These are phyloP conservation scores for Lycaena phlaeas DNA, from an alignment of 2,888 invertebrate genomes.

Conservation along the genomic window DNA sequence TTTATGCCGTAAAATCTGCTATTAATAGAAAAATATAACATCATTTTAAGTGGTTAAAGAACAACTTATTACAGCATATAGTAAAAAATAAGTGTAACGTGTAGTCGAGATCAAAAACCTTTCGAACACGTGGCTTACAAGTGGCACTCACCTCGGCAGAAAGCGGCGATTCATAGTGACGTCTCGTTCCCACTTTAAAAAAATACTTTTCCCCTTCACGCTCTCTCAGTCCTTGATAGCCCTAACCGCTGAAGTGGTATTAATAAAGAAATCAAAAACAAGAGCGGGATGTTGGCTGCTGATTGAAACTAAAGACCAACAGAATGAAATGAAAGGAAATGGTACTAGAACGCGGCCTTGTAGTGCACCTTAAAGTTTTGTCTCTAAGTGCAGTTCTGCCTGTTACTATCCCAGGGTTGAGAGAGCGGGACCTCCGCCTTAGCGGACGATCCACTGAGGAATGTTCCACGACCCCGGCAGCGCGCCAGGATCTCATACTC, in stretches of 20 bases:
- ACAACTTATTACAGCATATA: no score
- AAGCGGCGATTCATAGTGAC: constrained; percentile 54
- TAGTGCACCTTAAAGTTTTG: constrained; percentile 12
- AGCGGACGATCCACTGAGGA: constrained; percentile 66
- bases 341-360: constrained; percentile 12
- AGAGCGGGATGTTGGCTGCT: not conserved
- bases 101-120: constrained; percentile 6
- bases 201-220: constrained; percentile 48
- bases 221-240: constrained; percentile 62
- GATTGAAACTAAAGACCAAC: not conserved
- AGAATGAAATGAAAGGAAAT: not conserved
- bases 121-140: constrained; percentile 60
- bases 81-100: constrained; percentile 2
- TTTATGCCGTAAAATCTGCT: no score
- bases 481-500: constrained; percentile 56
- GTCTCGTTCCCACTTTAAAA: constrained; percentile 69
- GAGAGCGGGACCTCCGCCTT: constrained; percentile 68
- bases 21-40: no score
- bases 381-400: constrained; percentile 29
- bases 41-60: no score
- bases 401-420: constrained; percentile 43
- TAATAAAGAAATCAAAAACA: constrained; percentile 12
- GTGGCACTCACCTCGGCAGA: constrained; percentile 63
- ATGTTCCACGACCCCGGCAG: constrained; percentile 56
- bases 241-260: constrained; percentile 18